These are phyloP conservation scores for Microplitis demolitor DNA, from an alignment of 1,140 invertebrate genomes.

Conservation along the genomic window DNA sequence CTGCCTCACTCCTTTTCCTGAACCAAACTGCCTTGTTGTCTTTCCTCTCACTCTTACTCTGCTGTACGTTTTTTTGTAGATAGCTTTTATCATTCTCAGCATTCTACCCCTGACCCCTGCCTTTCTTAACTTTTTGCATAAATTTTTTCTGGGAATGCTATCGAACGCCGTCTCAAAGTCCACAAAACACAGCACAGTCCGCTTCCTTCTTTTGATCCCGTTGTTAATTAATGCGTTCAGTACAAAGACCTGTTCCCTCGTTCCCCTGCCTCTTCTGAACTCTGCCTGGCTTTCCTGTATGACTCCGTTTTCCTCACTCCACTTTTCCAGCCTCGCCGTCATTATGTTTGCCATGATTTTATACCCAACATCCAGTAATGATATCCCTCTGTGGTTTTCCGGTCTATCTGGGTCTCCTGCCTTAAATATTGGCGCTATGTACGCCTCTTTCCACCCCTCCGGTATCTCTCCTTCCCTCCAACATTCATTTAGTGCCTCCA, in stretches of 20 bases:
- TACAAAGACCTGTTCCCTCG: neutral
- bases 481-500: too few relatives aligned
- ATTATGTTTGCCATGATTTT: too few relatives aligned
- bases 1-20: too few relatives aligned
- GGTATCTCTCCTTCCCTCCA: too few relatives aligned
- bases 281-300: neutral
- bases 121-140: neutral
- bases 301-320: neutral
- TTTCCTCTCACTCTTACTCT: too few relatives aligned
- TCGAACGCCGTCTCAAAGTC: neutral
- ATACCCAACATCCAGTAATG: too few relatives aligned
- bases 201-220: neutral
- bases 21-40: too few relatives aligned
- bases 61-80: neutral
- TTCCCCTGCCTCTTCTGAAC: neutral
- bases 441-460: too few relatives aligned
- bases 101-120: neutral
- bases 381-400: too few relatives aligned
- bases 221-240: neutral
- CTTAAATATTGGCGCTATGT: too few relatives aligned
- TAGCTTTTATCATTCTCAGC: neutral
- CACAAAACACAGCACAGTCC: neutral
- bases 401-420: too few relatives aligned
- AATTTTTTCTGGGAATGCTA: neutral
- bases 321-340: too few relatives aligned